Conservation (phyloP, 2,797 vertebrate species). For the Melanotaenia maccullochi region DNA sequence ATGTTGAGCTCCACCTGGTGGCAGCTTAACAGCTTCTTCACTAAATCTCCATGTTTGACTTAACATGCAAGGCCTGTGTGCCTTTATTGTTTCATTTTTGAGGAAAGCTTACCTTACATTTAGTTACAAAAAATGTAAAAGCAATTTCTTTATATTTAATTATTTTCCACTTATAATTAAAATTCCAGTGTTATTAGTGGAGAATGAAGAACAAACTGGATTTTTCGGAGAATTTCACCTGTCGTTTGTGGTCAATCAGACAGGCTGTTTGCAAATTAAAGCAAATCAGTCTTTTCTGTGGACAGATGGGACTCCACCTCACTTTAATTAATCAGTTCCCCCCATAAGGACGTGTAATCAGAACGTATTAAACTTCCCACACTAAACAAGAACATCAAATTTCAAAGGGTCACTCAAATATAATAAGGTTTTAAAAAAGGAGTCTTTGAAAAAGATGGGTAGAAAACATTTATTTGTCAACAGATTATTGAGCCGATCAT, state of each 20-base stretch:
- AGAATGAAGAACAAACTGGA: background rate
- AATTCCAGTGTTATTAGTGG: background rate
- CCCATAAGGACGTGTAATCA: background rate
- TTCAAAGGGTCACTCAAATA: too few species aligned
- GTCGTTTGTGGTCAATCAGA: background rate
- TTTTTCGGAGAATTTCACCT: background rate
- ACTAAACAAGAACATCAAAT: too few species aligned
- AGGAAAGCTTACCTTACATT: background rate
- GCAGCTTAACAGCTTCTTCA: background rate
- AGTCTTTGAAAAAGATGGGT: too few species aligned
- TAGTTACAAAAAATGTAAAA: background rate
- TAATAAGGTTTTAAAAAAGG: too few species aligned
- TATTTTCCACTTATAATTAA: background rate
- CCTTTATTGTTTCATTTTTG: background rate
- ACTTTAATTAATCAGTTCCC: background rate
- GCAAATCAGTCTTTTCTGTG: background rate
- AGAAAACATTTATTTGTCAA: too few species aligned
- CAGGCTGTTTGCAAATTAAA: background rate
- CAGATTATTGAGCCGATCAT: too few species aligned
- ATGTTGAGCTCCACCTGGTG: slow-evolving; percentile 51
- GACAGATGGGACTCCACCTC: background rate
- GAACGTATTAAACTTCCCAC: too few species aligned
- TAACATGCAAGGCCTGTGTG: background rate
- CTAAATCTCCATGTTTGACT: background rate
- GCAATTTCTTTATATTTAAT: background rate